phyloP scores from a whole-genome alignment of 2,888 invertebrate genomes.

The Chalcis sispes region DNA sequence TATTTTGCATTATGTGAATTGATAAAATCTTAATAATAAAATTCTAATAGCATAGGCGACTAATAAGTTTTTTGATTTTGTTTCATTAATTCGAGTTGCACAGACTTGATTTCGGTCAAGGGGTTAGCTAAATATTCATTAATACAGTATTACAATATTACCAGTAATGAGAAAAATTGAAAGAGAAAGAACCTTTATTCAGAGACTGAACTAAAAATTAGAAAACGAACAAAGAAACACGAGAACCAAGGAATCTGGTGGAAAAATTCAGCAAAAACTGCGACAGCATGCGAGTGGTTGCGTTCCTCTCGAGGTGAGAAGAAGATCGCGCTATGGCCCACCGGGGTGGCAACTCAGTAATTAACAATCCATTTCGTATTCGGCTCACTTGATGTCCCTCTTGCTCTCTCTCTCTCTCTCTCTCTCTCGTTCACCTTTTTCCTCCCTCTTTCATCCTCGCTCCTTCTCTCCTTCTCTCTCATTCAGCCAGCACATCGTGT shows the following conservation, averaged over 20 bases:
- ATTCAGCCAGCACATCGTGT: constrained; percentile 70
- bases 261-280: constrained; percentile 21
- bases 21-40: too few relatives aligned
- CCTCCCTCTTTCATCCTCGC: not conserved
- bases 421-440: constrained; percentile 5
- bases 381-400: constrained; percentile 57
- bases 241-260: not conserved
- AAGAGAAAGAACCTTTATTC: too few relatives aligned
- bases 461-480: constrained; percentile 19
- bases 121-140: too few relatives aligned
- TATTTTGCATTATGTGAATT: too few relatives aligned
- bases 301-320: not conserved
- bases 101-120: too few relatives aligned
- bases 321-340: constrained; percentile 14
- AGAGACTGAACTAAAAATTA: too few relatives aligned
- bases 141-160: too few relatives aligned
- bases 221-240: not conserved
- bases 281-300: too few relatives aligned
- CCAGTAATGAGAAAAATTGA: too few relatives aligned
- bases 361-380: constrained; percentile 76
- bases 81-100: too few relatives aligned
- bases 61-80: too few relatives aligned
- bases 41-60: too few relatives aligned
- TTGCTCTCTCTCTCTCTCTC: not conserved
- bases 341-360: constrained; percentile 62